Percentiles rank a stretch among this genome's conserved stretches.
Evolutionary conservation across 2,888 invertebrate species (phyloP).

Genomic region (Xylocampa areola): DNA sequence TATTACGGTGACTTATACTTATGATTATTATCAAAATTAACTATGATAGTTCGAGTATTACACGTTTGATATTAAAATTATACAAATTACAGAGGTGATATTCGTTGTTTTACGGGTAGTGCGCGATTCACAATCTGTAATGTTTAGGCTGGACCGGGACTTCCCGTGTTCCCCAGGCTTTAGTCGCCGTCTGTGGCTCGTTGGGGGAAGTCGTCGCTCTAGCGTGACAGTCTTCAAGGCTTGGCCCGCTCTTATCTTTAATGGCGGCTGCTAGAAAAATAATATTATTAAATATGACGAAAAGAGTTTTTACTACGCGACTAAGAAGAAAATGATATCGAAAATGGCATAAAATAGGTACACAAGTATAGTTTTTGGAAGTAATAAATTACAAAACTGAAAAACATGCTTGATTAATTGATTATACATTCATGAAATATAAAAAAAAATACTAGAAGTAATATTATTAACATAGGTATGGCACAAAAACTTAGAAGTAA

Average conservation of each 20-base stretch:
- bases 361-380: background rate
- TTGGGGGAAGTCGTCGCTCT: slow-evolving; percentile 56
- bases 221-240: slow-evolving; percentile 76
- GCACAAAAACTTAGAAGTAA: slow-evolving; percentile 47
- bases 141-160: slow-evolving; percentile 63
- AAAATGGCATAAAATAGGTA: slow-evolving; percentile 21
- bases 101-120: slow-evolving; percentile 58
- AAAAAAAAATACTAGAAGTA: slow-evolving; percentile 12
- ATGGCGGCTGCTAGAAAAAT: slow-evolving; percentile 83
- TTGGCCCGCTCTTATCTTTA: slow-evolving; percentile 79
- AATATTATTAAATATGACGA: slow-evolving; percentile 14
- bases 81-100: slow-evolving; percentile 42
- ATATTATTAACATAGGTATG: slow-evolving; percentile 37
- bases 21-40: slow-evolving; percentile 43
- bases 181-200: slow-evolving; percentile 36
- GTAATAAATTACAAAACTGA: slow-evolving; percentile 10
- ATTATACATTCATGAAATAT: slow-evolving; percentile 33
- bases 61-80: slow-evolving; percentile 42
- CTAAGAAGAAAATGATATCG: slow-evolving; percentile 38
- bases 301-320: background rate
- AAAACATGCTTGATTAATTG: slow-evolving; percentile 44
- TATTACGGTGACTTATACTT: slow-evolving; percentile 63
- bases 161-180: slow-evolving; percentile 39
- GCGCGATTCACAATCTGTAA: slow-evolving; percentile 66
- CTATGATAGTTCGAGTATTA: slow-evolving; percentile 61